Evolutionary conservation across 2,888 invertebrate genomes (phyloP).

Genomic region (Chymomyza fuscimana): DNA sequence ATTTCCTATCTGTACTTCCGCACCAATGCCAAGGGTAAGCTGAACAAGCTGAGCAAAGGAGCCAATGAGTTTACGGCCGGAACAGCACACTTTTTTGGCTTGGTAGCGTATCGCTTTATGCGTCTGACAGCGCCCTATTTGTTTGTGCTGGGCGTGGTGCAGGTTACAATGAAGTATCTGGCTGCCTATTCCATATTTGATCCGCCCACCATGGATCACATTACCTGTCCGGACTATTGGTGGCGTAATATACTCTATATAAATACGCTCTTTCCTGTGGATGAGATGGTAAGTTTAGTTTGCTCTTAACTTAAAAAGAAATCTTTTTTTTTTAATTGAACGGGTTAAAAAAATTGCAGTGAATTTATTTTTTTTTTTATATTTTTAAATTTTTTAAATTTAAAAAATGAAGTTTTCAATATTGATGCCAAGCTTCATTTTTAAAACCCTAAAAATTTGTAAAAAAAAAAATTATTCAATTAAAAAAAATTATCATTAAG

Average conservation of each 20-base stretch:
- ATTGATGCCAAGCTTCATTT: too few species aligned
- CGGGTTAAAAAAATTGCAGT: too few species aligned
- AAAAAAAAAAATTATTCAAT: too few species aligned
- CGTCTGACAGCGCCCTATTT: conserved; percentile 90
- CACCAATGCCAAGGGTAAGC: conserved; percentile 86
- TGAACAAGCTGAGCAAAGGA: conserved; percentile 85
- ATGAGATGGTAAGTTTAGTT: conserved; percentile 86
- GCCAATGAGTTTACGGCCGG: conserved; percentile 84
- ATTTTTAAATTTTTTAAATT: too few species aligned
- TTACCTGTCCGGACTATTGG: conserved; percentile 91
- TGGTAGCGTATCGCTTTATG: conserved; percentile 88
- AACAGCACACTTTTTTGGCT: conserved; percentile 86
- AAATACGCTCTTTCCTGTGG: conserved; percentile 91
- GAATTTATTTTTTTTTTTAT: too few species aligned
- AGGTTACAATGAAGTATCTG: conserved; percentile 93
- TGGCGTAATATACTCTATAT: conserved; percentile 93
- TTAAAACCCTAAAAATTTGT: too few species aligned
- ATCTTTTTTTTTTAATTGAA: too few species aligned
- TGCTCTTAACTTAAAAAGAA: neutral
- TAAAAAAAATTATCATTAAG: too few species aligned
- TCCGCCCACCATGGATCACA: conserved; percentile 89
- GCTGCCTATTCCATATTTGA: conserved; percentile 90
- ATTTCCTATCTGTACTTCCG: conserved; percentile 93
- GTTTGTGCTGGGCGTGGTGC: conserved; percentile 90
- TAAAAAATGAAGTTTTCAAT: too few species aligned